Evolutionary conservation across 92 coral and sea anemone genomes (phyloP), one percentile per base, ranked within the genome.

Genomic region (Palythoa heliodiscus): DNA sequence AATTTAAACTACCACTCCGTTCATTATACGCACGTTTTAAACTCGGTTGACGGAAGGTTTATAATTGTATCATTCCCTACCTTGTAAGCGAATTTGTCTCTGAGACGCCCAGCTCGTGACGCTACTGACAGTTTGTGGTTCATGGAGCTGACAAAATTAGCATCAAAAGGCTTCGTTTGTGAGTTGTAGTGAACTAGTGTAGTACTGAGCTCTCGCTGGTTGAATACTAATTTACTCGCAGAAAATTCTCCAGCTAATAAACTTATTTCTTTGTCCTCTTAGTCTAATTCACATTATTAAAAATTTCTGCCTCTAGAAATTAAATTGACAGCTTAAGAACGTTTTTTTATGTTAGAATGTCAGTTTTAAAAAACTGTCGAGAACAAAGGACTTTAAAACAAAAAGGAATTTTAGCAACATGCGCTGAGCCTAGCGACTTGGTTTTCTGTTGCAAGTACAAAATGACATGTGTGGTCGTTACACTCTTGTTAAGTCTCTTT

Each of bases 51-150:
- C 4, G 50, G 50, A 43, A 43, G 50, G 50, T 43, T 43, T 43
- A 43, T 43, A 43, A 43, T 8, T 43, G 7, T 43, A 5, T 43
- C 7, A 43, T 43, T 43, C 9, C 50, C 9, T 43, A 43, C 50
- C 50, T 43, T 43, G 11, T 69, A 69, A 29, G 73, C 73, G 17
- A 69, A 37, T 5, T 69, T 69, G 37, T 69, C 73, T 69, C 73
- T 69, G 2, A 69, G 47, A 13, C 73, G 73, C 15, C 43, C 47
- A 25, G 47, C 73, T 15, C 47, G 39, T 5, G 73, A 69, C 3
- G n/a, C 35, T 3, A 37, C 19, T 37, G 73, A 69, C 12, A 69
- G 24, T 7, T 69, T 69, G 73, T 69, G 73, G 11, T 69, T 69
- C 73, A 69, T 69, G 35, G 7, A 14, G 69, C 11, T 29, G 35